Conservation (phyloP, 2,888 invertebrate species). For the Sesia apiformis region DNA sequence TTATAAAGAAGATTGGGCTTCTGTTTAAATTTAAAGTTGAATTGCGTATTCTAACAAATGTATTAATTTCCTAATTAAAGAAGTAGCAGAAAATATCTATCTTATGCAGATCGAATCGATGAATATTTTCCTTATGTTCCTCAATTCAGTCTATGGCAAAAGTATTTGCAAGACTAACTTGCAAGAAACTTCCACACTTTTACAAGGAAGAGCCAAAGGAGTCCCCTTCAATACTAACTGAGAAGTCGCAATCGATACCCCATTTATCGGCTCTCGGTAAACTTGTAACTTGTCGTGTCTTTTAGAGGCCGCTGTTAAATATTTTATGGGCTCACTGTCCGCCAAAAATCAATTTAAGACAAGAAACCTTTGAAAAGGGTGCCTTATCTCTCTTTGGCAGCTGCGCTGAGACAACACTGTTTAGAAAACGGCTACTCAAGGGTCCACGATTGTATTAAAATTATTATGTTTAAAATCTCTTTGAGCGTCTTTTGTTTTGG, state of each 20-base stretch:
- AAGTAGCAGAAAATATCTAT: no score
- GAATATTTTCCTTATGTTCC: no score
- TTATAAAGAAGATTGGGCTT: no score
- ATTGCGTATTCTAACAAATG: no score
- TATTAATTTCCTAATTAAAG: no score
- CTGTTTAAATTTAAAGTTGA: no score
- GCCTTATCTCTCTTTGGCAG: slow-evolving; percentile 54
- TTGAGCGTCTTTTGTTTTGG: slow-evolving; percentile 8
- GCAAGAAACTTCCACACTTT: not conserved
- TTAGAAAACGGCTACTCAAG: slow-evolving; percentile 11
- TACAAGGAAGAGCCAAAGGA: not conserved
- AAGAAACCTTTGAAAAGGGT: slow-evolving; percentile 50
- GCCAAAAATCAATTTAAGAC: slow-evolving; percentile 56
- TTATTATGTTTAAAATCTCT: not conserved
- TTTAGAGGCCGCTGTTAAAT: slow-evolving; percentile 35
- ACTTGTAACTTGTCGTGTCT: slow-evolving; percentile 30
- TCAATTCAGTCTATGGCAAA: no score
- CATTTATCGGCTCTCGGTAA: slow-evolving; percentile 23
- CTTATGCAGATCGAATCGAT: no score
- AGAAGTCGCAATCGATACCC: slow-evolving; percentile 18
- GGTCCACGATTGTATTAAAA: slow-evolving; percentile 14
- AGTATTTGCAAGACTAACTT: no score
- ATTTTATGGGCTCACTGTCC: slow-evolving; percentile 43
- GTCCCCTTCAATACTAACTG: not conserved
- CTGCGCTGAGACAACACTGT: slow-evolving; percentile 44